Conservation (phyloP, 2,888 invertebrate species). For the Tridacna crocea region DNA sequence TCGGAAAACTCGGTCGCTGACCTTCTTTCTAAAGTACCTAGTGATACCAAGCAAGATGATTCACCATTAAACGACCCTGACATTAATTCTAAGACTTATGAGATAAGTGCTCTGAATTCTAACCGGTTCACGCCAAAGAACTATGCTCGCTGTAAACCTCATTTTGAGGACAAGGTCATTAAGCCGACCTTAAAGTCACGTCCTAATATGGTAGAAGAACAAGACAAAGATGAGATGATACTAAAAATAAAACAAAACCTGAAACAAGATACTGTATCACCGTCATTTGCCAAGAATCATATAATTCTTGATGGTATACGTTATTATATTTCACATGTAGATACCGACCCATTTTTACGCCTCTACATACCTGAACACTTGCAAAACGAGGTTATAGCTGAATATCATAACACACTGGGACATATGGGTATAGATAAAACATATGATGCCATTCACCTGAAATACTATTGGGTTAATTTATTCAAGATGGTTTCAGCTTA, state of each 20-base stretch:
- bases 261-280: neutral
- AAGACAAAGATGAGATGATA: neutral
- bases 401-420: neutral
- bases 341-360: neutral
- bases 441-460: neutral
- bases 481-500: neutral
- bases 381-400: neutral
- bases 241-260: neutral
- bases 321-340: neutral
- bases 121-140: too few species aligned
- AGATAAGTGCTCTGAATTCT: too few species aligned
- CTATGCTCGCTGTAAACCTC: too few species aligned
- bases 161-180: too few species aligned
- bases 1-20: too few species aligned
- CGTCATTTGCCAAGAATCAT: neutral
- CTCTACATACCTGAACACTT: slow-evolving; percentile 2
- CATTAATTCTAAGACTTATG: too few species aligned
- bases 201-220: slow-evolving; percentile 2
- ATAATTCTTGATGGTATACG: neutral
- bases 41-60: too few species aligned
- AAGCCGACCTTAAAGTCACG: too few species aligned
- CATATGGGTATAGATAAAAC: neutral
- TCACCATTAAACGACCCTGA: too few species aligned
- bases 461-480: neutral
- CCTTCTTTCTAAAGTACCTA: too few species aligned